Evolutionary conservation across 2,888 invertebrate genomes (phyloP).

Genomic region (Ypsolopha scabrella): DNA sequence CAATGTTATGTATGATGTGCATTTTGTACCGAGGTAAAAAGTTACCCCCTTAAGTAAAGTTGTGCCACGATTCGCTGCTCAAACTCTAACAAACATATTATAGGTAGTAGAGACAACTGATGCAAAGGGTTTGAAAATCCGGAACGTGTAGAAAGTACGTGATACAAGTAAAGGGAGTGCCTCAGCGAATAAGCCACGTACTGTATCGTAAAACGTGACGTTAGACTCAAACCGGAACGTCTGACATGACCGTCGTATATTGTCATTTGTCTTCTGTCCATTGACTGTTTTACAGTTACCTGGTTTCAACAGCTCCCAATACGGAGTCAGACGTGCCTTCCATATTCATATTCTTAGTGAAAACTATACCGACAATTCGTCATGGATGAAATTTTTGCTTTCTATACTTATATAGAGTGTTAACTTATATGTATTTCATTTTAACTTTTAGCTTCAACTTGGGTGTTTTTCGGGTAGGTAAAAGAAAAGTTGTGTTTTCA

Average conservation of each 20-base stretch:
- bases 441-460: no score
- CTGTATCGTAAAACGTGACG: conserved; percentile 40
- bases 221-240: conserved; percentile 40
- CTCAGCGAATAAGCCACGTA: conserved; percentile 40
- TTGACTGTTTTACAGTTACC: conserved; percentile 61
- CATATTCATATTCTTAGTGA: conserved; percentile 51
- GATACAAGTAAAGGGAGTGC: conserved; percentile 18
- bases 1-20: no score
- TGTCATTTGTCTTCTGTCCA: conserved; percentile 19
- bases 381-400: conserved; percentile 1
- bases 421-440: no score
- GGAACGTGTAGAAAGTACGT: conserved; percentile 21
- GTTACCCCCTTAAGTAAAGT: no score
- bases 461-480: no score
- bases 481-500: no score
- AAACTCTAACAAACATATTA: no score
- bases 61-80: no score
- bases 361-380: conserved; percentile 24
- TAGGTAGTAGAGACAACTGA: no score
- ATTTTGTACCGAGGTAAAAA: no score
- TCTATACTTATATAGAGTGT: neutral
- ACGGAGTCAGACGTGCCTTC: conserved; percentile 41
- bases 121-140: no score
- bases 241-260: neutral
- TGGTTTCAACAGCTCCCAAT: conserved; percentile 29